Conservation (phyloP, 2,113 vertebrate genomes). For the Pluvianellus socialis region DNA sequence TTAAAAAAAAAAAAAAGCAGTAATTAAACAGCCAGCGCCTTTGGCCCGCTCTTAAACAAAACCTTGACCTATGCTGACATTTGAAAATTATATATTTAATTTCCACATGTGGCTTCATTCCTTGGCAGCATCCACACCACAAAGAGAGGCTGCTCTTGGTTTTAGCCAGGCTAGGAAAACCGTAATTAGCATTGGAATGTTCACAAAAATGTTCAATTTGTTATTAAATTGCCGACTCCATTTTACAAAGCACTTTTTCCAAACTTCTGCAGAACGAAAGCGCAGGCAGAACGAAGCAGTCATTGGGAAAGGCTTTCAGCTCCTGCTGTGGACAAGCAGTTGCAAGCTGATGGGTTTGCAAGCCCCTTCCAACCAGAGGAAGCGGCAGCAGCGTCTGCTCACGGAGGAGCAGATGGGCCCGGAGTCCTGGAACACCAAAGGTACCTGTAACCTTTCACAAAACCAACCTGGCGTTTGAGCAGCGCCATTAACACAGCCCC, state of each 20-base stretch:
- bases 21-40: neutral
- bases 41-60: neutral
- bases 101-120: constrained; percentile 21
- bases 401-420: fast-evolving
- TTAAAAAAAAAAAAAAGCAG: neutral
- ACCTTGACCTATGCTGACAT: neutral
- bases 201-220: constrained; percentile 57
- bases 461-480: neutral
- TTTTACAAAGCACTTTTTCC: constrained; percentile 25
- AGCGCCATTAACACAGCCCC: neutral
- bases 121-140: constrained; percentile 24
- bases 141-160: neutral
- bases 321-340: neutral
- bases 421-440: neutral
- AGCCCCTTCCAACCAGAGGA: neutral
- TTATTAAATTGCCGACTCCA: constrained; percentile 13
- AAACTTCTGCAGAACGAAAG: neutral
- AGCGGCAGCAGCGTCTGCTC: neutral
- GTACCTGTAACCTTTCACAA: neutral
- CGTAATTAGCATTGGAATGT: constrained; percentile 33
- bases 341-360: neutral
- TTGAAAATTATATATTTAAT: constrained; percentile 33
- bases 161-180: constrained; percentile 23
- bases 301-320: neutral
- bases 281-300: neutral